These are phyloP conservation scores for Macrostomum lignano DNA, from an alignment of 1,140 invertebrate species.

Conservation along the genomic window DNA sequence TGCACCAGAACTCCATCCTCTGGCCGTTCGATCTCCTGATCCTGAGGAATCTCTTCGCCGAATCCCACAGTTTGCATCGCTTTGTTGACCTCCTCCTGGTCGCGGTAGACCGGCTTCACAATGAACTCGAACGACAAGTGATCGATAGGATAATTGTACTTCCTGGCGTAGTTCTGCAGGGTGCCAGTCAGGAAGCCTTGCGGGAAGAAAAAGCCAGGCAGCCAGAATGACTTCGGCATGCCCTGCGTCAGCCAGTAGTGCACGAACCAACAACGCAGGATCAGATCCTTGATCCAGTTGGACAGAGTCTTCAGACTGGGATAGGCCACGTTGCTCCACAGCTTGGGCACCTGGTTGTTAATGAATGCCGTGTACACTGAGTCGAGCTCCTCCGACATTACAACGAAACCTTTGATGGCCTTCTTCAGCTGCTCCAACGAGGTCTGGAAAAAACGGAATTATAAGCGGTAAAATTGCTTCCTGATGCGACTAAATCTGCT, in stretches of 20 bases:
- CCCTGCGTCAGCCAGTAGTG: constrained; percentile 41
- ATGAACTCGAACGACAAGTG: constrained; percentile 47
- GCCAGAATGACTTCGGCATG: constrained; percentile 49
- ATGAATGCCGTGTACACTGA: constrained; percentile 44
- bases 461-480: neutral
- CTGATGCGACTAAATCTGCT: constrained; percentile 1
- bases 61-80: constrained; percentile 16
- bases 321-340: constrained; percentile 52
- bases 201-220: constrained; percentile 63
- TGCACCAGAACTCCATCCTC: constrained; percentile 48
- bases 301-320: constrained; percentile 52
- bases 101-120: constrained; percentile 11
- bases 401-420: constrained; percentile 51
- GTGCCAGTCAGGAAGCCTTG: constrained; percentile 59
- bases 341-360: constrained; percentile 42
- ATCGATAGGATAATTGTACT: constrained; percentile 53
- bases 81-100: constrained; percentile 18
- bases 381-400: constrained; percentile 59
- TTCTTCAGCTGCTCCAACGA: constrained; percentile 45
- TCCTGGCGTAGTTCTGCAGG: constrained; percentile 51
- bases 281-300: constrained; percentile 50
- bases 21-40: constrained; percentile 33
- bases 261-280: constrained; percentile 46
- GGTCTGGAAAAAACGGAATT: constrained; percentile 30
- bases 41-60: constrained; percentile 28